These are phyloP conservation scores for Gorsachius magnificus DNA, from an alignment of 2,797 vertebrate species.

Conservation along the genomic window DNA sequence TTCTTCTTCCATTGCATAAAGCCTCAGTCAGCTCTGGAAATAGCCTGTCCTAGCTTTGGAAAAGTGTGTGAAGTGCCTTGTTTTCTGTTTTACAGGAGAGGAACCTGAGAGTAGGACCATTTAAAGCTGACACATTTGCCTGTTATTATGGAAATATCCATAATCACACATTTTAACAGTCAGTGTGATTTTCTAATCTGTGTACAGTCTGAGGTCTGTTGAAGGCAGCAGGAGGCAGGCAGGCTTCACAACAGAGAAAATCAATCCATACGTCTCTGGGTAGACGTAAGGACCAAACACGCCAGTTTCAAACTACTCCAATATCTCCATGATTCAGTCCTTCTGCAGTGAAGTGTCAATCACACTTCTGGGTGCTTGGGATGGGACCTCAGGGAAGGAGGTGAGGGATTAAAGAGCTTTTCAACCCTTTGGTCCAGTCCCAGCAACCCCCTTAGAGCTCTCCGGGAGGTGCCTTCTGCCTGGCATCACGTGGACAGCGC, in stretches of 20 bases:
- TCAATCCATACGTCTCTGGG: neutral
- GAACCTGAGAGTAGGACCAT: neutral
- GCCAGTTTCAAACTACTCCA: neutral
- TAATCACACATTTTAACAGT: neutral
- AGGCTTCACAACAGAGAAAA: neutral
- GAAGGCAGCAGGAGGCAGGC: conserved; percentile 3
- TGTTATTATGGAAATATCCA: neutral
- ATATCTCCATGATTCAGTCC: neutral
- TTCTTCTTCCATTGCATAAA: neutral
- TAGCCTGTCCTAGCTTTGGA: neutral
- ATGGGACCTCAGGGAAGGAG: neutral
- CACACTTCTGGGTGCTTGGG: neutral
- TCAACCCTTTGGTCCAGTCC: neutral
- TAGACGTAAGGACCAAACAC: neutral
- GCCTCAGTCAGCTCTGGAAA: neutral
- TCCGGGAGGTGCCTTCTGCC: fast-evolving
- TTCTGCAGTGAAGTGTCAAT: neutral
- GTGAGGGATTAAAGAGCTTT: neutral
- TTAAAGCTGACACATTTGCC: neutral
- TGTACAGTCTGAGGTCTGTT: neutral
- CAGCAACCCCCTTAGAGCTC: neutral
- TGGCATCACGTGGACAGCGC: fast-evolving
- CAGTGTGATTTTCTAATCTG: neutral
- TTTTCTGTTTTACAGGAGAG: neutral
- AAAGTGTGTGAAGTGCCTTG: neutral